Conservation (phyloP, 2,888 invertebrate species). For the Heliconius erato region DNA sequence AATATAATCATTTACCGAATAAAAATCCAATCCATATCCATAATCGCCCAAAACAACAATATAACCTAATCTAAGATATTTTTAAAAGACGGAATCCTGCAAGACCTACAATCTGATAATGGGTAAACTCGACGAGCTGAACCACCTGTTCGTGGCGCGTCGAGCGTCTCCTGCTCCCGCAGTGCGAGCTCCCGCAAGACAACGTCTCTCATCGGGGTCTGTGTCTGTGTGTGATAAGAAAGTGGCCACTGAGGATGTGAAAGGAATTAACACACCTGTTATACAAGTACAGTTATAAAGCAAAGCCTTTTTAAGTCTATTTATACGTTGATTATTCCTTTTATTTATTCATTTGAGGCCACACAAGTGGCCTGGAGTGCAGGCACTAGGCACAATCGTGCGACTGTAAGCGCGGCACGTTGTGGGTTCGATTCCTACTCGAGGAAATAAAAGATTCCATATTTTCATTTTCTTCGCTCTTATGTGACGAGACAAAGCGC, state of each 20-base stretch:
- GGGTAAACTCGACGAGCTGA: conserved; percentile 74
- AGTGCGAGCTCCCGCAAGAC: conserved; percentile 49
- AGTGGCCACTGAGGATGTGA: conserved; percentile 63
- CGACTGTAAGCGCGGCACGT: too few species aligned
- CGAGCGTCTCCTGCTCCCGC: conserved; percentile 28
- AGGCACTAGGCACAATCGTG: too few species aligned
- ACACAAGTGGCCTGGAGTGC: too few species aligned
- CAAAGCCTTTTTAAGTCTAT: not conserved
- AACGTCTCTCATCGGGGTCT: conserved; percentile 51
- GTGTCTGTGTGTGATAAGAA: conserved; percentile 72
- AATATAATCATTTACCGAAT: too few species aligned
- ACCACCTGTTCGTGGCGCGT: conserved; percentile 45
- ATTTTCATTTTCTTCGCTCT: too few species aligned
- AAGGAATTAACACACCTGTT: conserved; percentile 33
- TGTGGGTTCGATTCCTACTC: too few species aligned
- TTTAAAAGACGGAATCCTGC: conserved; percentile 67
- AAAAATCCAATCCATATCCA: too few species aligned
- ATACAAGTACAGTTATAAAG: conserved; percentile 38
- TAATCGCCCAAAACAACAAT: not conserved
- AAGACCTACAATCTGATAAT: conserved; percentile 81
- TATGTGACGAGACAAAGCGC: too few species aligned
- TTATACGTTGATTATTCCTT: not conserved
- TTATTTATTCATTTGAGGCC: too few species aligned
- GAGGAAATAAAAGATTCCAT: too few species aligned
- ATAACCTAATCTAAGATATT: not conserved